Conservation (phyloP, 2,113 vertebrate species). For the Bos javanicus region DNA sequence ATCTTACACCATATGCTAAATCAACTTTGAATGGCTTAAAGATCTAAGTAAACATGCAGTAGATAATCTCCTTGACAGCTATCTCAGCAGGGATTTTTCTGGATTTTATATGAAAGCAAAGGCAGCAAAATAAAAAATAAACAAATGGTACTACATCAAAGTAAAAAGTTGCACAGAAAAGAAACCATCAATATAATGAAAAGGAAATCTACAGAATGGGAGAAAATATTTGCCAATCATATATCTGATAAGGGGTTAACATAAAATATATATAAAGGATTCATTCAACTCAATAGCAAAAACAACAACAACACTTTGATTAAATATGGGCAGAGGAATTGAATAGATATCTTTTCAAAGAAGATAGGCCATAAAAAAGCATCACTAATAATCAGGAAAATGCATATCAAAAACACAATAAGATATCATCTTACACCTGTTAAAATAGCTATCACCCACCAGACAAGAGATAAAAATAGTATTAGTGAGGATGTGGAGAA, state of each 20-base stretch:
- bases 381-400: not conserved
- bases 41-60: not conserved
- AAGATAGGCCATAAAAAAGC: not conserved
- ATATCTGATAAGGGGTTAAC: not conserved
- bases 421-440: not conserved
- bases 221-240: not conserved
- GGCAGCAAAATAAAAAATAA: not conserved
- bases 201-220: not conserved
- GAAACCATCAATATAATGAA: not conserved
- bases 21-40: not conserved
- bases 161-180: not conserved
- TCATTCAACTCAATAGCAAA: not conserved
- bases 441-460: not conserved
- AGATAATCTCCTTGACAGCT: not conserved
- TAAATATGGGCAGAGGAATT: not conserved
- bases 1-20: not conserved
- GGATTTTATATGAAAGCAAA: not conserved
- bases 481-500: not conserved
- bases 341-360: not conserved
- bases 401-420: not conserved
- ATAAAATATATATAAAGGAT: not conserved
- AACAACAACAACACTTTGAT: not conserved
- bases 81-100: not conserved
- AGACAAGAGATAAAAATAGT: not conserved
- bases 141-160: not conserved